phyloP scores from a whole-genome alignment of 1,140 invertebrate species.

The Chironomus striatipennis region DNA sequence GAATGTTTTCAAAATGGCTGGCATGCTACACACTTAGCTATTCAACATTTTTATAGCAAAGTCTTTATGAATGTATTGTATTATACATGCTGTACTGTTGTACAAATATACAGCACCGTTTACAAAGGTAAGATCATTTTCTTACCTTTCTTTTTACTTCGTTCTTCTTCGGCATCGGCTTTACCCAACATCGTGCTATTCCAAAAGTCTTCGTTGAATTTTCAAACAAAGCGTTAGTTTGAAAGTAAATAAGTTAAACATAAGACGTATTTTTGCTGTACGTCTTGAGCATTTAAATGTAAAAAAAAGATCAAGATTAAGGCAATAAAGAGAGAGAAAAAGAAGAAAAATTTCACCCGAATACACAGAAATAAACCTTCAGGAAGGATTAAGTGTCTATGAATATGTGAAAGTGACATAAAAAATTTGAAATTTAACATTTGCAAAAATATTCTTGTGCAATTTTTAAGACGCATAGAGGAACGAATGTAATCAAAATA shows the following conservation, averaged over 20 bases:
- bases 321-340: too few species aligned
- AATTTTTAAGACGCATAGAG: not conserved
- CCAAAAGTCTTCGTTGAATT: conserved; percentile 3
- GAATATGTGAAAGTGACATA: conserved; percentile 7
- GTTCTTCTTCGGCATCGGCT: not conserved
- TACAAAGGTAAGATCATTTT: not conserved
- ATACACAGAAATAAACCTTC: not conserved
- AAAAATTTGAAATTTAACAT: not conserved
- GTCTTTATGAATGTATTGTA: not conserved
- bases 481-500: not conserved
- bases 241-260: conserved; percentile 16
- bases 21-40: not conserved
- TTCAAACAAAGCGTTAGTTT: conserved; percentile 4
- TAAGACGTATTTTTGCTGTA: conserved; percentile 6
- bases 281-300: not conserved
- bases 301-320: conserved; percentile 10
- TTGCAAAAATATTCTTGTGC: not conserved
- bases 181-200: not conserved
- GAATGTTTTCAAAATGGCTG: not conserved
- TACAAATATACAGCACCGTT: not conserved
- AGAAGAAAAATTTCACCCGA: not conserved
- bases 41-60: conserved; percentile 17
- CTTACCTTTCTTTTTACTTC: conserved; percentile 19
- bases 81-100: not conserved
- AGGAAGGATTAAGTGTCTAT: not conserved